phyloP scores from a whole-genome alignment of 2,113 vertebrate species.

The Perca fluviatilis region DNA sequence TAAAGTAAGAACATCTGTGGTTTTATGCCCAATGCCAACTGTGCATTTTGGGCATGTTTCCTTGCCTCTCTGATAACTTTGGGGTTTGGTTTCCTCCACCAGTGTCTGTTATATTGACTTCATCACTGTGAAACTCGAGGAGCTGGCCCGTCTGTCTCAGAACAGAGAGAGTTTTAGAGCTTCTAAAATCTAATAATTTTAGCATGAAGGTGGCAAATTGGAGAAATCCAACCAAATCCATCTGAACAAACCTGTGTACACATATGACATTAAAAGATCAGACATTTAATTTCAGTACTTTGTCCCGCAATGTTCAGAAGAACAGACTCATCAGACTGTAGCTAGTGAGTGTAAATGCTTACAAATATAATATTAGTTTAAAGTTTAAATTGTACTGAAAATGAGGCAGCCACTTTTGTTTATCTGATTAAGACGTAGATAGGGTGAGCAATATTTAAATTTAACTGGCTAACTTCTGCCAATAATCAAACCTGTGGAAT shows the following conservation, averaged over 20 bases:
- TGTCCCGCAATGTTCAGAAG: not conserved
- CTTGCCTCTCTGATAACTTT: constrained; percentile 27
- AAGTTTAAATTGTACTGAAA: not conserved
- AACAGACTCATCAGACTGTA: not conserved
- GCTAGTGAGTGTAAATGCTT: not conserved
- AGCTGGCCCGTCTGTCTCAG: constrained; percentile 24
- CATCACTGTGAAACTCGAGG: constrained; percentile 47
- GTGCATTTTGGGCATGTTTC: constrained; percentile 46
- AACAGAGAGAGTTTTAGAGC: constrained; percentile 13
- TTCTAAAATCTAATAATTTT: constrained; percentile 3
- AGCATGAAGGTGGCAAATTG: not conserved
- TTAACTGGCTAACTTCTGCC: not conserved
- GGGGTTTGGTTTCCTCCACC: constrained; percentile 61
- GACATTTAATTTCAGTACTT: not conserved
- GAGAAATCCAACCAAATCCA: not conserved
- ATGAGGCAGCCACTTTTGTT: not conserved
- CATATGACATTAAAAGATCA: not conserved
- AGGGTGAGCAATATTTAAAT: not conserved
- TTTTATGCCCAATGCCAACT: constrained; percentile 45
- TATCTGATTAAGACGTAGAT: not conserved
- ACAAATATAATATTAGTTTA: not conserved
- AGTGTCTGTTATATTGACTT: constrained; percentile 44
- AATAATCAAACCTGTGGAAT: not conserved
- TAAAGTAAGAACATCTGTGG: constrained; percentile 35
- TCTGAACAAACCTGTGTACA: not conserved